Evolutionary conservation across 2,888 invertebrate genomes (phyloP).

Genomic region (Lysandra coridon): DNA sequence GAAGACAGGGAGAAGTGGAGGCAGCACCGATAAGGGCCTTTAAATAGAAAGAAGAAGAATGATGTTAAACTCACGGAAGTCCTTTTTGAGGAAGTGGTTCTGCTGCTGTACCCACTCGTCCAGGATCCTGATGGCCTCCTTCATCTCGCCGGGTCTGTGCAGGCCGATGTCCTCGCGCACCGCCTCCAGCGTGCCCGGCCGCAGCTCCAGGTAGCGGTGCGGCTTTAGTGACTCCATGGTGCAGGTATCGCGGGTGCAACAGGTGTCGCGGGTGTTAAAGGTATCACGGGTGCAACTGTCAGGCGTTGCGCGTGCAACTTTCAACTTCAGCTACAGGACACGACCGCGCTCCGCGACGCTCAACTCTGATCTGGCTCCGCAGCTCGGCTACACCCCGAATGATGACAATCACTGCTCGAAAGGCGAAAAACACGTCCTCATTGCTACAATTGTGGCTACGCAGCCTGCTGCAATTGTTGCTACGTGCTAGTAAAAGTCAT

Average conservation of each 20-base stretch:
- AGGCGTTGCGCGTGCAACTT: neutral
- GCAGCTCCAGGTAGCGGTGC: slow-evolving; percentile 11
- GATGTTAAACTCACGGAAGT: slow-evolving; percentile 2
- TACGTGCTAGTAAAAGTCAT: no score
- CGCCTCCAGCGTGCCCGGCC: slow-evolving; percentile 11
- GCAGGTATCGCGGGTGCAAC: neutral
- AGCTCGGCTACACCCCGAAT: neutral
- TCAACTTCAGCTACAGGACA: neutral
- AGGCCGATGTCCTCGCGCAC: slow-evolving; percentile 9
- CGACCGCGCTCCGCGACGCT: neutral
- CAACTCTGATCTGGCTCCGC: neutral
- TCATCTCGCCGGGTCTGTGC: slow-evolving; percentile 7
- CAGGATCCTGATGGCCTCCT: slow-evolving; percentile 24
- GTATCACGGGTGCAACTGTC: neutral
- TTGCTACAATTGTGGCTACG: no score
- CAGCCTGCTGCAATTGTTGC: no score
- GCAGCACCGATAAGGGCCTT: no score
- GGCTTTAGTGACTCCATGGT: neutral
- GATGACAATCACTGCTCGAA: neutral
- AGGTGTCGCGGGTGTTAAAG: neutral
- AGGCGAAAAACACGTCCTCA: neutral
- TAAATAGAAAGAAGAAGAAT: no score
- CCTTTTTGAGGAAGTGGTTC: slow-evolving; percentile 15
- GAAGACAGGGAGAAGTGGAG: no score
- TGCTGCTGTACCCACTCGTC: slow-evolving; percentile 17